phyloP scores from a whole-genome alignment of 2,113 vertebrate species.

The Mus spicilegus region DNA sequence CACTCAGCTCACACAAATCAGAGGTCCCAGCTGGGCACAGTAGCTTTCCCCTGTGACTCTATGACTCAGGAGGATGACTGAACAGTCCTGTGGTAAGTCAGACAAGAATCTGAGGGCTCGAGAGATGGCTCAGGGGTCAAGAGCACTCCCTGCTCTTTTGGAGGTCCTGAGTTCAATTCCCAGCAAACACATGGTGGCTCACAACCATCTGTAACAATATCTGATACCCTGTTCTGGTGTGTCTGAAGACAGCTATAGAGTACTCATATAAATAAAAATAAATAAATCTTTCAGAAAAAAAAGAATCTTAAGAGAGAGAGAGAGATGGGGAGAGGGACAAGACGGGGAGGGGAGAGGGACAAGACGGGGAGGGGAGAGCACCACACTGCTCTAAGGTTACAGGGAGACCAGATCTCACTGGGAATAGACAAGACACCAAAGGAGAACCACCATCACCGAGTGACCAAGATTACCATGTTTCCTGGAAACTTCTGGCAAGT shows the following conservation, averaged over 20 bases:
- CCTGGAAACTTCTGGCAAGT: constrained; percentile 85
- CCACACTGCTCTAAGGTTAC: background rate
- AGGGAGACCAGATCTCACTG: background rate
- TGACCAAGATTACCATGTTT: constrained; percentile 86
- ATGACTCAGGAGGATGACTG: too few relatives aligned
- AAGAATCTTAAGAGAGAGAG: too few relatives aligned
- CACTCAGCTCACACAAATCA: background rate
- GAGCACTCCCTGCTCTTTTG: too few relatives aligned
- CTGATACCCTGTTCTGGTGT: too few relatives aligned
- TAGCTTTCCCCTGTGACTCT: too few relatives aligned
- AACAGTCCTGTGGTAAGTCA: background rate
- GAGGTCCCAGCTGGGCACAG: background rate
- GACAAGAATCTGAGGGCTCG: background rate
- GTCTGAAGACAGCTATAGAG: too few relatives aligned
- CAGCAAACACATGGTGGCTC: too few relatives aligned
- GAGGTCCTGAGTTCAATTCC: too few relatives aligned
- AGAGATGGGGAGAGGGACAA: background rate
- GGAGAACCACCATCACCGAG: background rate
- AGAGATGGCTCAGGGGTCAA: too few relatives aligned
- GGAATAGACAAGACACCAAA: background rate
- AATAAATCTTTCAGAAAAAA: too few relatives aligned
- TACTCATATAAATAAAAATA: too few relatives aligned
- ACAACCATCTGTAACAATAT: too few relatives aligned
- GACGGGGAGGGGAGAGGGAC: background rate
- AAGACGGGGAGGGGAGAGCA: background rate